Evolutionary conservation across 2,888 invertebrate species (phyloP).

Genomic region (Baronia brevicornis): DNA sequence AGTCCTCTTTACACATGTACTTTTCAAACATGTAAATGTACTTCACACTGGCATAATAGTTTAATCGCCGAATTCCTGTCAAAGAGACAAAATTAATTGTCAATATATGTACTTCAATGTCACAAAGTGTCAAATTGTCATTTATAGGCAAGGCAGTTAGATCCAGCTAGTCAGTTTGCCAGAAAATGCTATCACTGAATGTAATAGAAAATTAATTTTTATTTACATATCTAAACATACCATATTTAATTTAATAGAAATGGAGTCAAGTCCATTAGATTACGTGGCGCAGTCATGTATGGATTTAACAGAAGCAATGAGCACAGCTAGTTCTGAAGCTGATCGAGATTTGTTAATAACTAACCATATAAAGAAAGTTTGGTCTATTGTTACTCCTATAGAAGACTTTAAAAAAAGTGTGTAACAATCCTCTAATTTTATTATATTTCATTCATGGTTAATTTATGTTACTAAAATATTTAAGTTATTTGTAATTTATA

Average conservation of each 20-base stretch:
- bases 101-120: too few relatives aligned
- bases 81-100: too few relatives aligned
- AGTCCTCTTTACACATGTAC: too few relatives aligned
- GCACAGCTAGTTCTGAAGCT: slow-evolving; percentile 36
- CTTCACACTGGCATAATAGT: too few relatives aligned
- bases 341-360: slow-evolving; percentile 67
- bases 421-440: slow-evolving; percentile 15
- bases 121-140: too few relatives aligned
- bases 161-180: too few relatives aligned
- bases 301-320: slow-evolving; percentile 68
- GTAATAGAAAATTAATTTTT: too few relatives aligned
- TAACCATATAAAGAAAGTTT: slow-evolving; percentile 74
- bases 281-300: slow-evolving; percentile 72
- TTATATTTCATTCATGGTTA: slow-evolving; percentile 4
- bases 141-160: too few relatives aligned
- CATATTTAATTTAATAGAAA: slow-evolving; percentile 21
- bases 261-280: slow-evolving; percentile 61
- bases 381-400: slow-evolving; percentile 41
- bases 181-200: background rate
- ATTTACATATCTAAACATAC: slow-evolving; percentile 1
- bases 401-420: slow-evolving; percentile 67
- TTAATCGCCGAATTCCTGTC: too few relatives aligned
- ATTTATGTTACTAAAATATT: background rate
- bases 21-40: too few relatives aligned
- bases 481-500: background rate